Base-by-base conservation (phyloP, 2,888 invertebrate species). In the Netelia melanura region DNA sequence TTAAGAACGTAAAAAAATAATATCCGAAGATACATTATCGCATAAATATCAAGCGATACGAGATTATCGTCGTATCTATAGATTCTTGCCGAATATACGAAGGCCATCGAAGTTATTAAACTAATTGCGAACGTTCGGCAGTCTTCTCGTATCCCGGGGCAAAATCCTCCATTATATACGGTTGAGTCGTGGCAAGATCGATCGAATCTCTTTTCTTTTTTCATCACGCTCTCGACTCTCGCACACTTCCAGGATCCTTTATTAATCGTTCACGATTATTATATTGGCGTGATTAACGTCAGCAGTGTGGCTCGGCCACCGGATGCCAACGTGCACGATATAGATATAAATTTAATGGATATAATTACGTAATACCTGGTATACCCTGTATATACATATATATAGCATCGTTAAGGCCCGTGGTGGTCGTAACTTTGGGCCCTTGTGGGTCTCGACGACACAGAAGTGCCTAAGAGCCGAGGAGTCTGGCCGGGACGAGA, bases 231-330 rank as follows among this genome's bases (percentile, higher is more conserved):
- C 30, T 30, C 21, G 75, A 71, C 67, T 43, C 38, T 70, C 74
- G 56, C 76, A 67, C 58, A 72, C 56, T 23, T 56, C 54, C 3
- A 71, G 48, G 81, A 79, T 84, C 52, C 56, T 70, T 79, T 56
- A 79, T 86, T 75, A 81, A 84, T 84, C 76, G 81, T 54, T 68
- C 56, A 67, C 62, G 67, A 86, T 86, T 79, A 86, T 86, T 82
- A 79, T 67, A 81, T 79, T 83, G 81, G 54, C 74, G 58, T 75
- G 64, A 75, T 86, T 71, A 81, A 72, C 61, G 71, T 86, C 76
- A 62, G 48, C 71, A 78, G 43, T 44, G 67, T 10, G 71, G 25
- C 17, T 30, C 54, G 52, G 11, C 17, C 44, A 58, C 67, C 75
- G 62, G 58, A 62, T 70, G 44, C 61, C 68, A 68, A 70, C 76